A percentile compares a stretch with the other conserved stretches of the same genome.
Evolutionary conservation across 2,113 vertebrate species (phyloP).

Genomic region (Mus pahari): DNA sequence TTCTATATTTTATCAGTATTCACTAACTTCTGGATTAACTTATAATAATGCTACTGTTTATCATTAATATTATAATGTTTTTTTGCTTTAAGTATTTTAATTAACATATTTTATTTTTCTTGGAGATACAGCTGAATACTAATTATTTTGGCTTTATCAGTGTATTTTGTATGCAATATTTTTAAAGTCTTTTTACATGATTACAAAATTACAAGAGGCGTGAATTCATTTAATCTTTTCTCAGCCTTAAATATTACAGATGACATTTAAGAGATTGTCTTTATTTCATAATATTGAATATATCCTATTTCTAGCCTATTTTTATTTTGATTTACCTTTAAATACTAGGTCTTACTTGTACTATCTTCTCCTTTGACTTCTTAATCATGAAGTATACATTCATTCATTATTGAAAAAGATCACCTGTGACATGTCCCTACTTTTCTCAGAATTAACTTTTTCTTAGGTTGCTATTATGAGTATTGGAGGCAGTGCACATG

Average conservation of each 20-base stretch:
- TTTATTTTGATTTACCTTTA: background rate
- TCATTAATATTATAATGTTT: background rate
- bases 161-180: too few relatives aligned
- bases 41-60: background rate
- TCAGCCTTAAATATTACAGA: background rate
- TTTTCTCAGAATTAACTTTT: constrained; percentile 44
- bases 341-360: background rate
- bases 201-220: background rate
- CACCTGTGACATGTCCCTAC: background rate
- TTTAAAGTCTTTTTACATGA: background rate
- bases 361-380: constrained; percentile 7
- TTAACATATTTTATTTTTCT: background rate
- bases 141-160: background rate
- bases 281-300: background rate
- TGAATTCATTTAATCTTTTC: constrained; percentile 15
- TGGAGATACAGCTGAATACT: background rate
- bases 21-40: background rate
- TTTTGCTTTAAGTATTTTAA: background rate
- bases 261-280: background rate
- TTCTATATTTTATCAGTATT: background rate
- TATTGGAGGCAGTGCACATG: too few relatives aligned
- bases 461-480: too few relatives aligned
- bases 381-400: background rate
- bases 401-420: constrained; percentile 49
- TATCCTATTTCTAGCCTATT: background rate